These are phyloP conservation scores for Periphyllus acericola DNA, from an alignment of 2,888 invertebrate species.

Conservation along the genomic window DNA sequence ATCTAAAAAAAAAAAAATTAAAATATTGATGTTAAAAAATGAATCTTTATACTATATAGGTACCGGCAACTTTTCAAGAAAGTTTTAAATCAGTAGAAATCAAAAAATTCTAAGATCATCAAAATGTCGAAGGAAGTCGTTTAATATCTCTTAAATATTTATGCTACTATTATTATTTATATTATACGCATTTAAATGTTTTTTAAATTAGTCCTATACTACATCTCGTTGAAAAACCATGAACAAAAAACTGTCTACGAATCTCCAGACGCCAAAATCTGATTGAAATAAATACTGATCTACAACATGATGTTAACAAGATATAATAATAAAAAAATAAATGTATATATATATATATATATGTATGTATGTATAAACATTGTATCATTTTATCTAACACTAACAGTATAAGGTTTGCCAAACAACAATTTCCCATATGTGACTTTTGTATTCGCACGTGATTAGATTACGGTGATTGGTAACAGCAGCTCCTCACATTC, in stretches of 20 bases:
- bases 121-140: neutral
- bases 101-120: neutral
- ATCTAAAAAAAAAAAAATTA: too few species aligned
- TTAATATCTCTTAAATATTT: too few species aligned
- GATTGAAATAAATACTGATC: conserved; percentile 22
- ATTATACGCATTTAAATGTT: too few species aligned
- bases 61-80: too few species aligned
- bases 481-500: conserved; percentile 52
- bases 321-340: conserved; percentile 6
- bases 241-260: too few species aligned
- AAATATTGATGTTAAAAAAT: too few species aligned
- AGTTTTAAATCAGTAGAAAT: too few species aligned
- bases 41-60: too few species aligned
- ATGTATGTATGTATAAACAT: neutral
- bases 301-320: conserved; percentile 34
- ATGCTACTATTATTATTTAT: too few species aligned
- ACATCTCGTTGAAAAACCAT: too few species aligned
- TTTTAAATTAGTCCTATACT: too few species aligned
- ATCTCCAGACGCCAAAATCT: neutral
- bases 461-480: conserved; percentile 60
- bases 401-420: conserved; percentile 51
- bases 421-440: conserved; percentile 51
- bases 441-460: conserved; percentile 56
- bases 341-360: neutral
- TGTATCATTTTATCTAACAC: conserved; percentile 37